Percentiles rank a stretch among this genome's conserved stretches.
phyloP scores from a whole-genome alignment of 1,140 invertebrate species.

The Cyclina sinensis region DNA sequence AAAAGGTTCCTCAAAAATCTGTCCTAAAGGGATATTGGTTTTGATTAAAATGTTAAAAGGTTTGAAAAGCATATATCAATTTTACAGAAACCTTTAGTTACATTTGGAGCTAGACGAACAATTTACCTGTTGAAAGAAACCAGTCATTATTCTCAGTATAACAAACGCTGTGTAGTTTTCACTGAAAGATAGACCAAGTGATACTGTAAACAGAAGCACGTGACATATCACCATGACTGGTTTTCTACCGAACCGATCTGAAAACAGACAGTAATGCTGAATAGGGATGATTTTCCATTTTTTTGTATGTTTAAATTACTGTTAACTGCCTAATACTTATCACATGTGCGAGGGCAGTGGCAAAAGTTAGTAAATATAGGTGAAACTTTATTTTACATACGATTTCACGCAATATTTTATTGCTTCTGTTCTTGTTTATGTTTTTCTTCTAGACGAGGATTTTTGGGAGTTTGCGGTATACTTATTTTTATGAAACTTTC shows the following conservation, averaged over 20 bases:
- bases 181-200: constrained; percentile 33
- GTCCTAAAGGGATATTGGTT: no score
- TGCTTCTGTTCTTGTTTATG: no score
- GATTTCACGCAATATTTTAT: no score
- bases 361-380: neutral
- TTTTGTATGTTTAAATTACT: neutral
- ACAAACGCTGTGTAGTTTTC: neutral
- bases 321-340: neutral
- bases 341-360: neutral
- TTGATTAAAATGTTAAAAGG: no score
- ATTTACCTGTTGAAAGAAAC: neutral
- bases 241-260: constrained; percentile 42
- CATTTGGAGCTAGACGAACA: no score
- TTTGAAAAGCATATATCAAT: no score
- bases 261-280: neutral
- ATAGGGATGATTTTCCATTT: neutral
- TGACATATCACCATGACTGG: constrained; percentile 40
- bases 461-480: no score
- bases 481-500: no score
- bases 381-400: no score
- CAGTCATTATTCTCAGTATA: neutral
- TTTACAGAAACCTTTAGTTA: no score
- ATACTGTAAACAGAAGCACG: neutral
- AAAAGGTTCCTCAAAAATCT: no score
- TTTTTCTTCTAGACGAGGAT: no score